phyloP scores from a whole-genome alignment of 1,140 invertebrate species.

The Heliconius melpomene region DNA sequence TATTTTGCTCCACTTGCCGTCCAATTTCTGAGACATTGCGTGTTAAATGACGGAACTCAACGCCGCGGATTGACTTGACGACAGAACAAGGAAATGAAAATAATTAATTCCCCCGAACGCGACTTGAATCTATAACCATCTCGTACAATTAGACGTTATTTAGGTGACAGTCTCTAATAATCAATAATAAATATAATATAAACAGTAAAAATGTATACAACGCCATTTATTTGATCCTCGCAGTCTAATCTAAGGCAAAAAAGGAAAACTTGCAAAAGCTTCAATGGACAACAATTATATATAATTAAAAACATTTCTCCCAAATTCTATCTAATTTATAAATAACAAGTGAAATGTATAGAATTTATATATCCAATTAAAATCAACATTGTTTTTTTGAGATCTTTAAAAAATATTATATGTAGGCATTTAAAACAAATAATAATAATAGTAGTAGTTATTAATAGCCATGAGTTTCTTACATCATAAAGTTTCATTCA shows the following conservation, averaged over 20 bases:
- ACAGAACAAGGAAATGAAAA: too few species aligned
- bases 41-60: too few species aligned
- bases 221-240: not conserved
- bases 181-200: not conserved
- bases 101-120: too few species aligned
- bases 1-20: too few species aligned
- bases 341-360: constrained; percentile 29
- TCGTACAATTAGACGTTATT: too few species aligned
- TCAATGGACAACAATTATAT: not conserved
- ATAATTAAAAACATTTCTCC: constrained; percentile 9
- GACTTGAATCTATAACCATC: too few species aligned
- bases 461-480: constrained; percentile 12
- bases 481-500: constrained; percentile 14
- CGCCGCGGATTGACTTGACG: too few species aligned
- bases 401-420: constrained; percentile 21
- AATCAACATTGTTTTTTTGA: constrained; percentile 23
- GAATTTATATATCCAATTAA: constrained; percentile 16
- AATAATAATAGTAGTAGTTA: not conserved
- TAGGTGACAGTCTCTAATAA: not conserved
- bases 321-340: constrained; percentile 20
- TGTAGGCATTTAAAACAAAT: constrained; percentile 9
- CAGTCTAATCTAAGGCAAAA: constrained; percentile 21
- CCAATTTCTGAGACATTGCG: too few species aligned
- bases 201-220: not conserved
- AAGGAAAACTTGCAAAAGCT: constrained; percentile 15